Evolutionary conservation across 1,140 invertebrate genomes (phyloP).

Genomic region (Helicorthomorpha holstii): DNA sequence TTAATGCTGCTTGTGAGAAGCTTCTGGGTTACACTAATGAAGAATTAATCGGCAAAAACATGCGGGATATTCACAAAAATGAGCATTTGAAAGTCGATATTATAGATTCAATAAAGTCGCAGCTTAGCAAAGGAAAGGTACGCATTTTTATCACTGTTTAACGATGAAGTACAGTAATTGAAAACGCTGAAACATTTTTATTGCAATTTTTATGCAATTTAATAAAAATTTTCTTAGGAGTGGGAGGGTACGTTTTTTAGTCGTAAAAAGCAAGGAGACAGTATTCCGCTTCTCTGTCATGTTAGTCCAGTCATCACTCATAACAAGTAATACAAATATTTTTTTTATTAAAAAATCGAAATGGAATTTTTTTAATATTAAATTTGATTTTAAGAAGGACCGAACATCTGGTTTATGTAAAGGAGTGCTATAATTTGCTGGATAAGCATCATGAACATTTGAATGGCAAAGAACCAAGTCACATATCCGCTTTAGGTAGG

Average conservation of each 20-base stretch:
- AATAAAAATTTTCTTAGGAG: no score
- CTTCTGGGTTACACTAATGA: slow-evolving; percentile 50
- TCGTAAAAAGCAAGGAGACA: slow-evolving; percentile 57
- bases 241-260: slow-evolving; percentile 73
- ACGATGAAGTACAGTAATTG: no score
- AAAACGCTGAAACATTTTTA: no score
- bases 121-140: slow-evolving; percentile 48
- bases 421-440: slow-evolving; percentile 31
- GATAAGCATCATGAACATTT: slow-evolving; percentile 15
- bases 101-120: slow-evolving; percentile 40
- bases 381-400: slow-evolving; percentile 34
- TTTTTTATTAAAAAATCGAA: no score
- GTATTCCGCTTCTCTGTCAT: slow-evolving; percentile 55
- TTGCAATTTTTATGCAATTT: no score
- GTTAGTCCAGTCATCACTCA: slow-evolving; percentile 47
- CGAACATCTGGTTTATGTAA: slow-evolving; percentile 58
- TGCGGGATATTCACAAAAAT: slow-evolving; percentile 30
- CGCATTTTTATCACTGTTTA: no score
- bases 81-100: slow-evolving; percentile 32
- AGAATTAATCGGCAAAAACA: slow-evolving; percentile 55
- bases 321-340: slow-evolving; percentile 41
- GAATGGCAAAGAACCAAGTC: not conserved
- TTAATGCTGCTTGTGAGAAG: slow-evolving; percentile 58
- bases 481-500: slow-evolving; percentile 1
- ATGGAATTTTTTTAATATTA: no score